Conservation (phyloP, 1,140 invertebrate genomes). For the Ctenoplectra terminalis region DNA sequence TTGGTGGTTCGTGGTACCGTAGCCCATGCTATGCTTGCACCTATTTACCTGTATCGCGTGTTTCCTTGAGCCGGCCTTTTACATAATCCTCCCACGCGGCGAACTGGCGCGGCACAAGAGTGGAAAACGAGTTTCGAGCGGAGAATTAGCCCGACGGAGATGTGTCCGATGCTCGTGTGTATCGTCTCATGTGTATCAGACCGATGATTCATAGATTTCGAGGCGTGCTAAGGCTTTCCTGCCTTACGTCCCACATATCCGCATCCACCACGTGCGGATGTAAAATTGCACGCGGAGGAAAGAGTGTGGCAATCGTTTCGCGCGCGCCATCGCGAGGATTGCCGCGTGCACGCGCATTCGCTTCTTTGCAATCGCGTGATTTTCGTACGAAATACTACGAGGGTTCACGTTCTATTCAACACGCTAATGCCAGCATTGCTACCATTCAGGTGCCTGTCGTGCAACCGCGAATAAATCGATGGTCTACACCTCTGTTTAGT, state of each 20-base stretch:
- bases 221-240: slow-evolving; percentile 54
- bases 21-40: slow-evolving; percentile 45
- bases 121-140: slow-evolving; percentile 51
- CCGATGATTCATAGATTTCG: slow-evolving; percentile 68
- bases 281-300: slow-evolving; percentile 66
- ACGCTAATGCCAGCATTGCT: slow-evolving; percentile 8
- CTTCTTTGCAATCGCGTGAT: slow-evolving; percentile 52
- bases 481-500: too few relatives aligned
- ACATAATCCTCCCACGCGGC: slow-evolving; percentile 64
- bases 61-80: slow-evolving; percentile 59
- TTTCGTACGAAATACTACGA: slow-evolving; percentile 39
- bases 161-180: slow-evolving; percentile 41
- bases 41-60: slow-evolving; percentile 55
- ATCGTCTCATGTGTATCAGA: slow-evolving; percentile 50
- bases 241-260: slow-evolving; percentile 62
- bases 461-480: slow-evolving; percentile 17
- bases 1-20: slow-evolving; percentile 48
- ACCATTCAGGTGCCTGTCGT: not conserved
- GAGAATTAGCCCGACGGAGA: slow-evolving; percentile 27
- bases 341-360: slow-evolving; percentile 28
- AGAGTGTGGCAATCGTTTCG: slow-evolving; percentile 65
- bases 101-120: slow-evolving; percentile 48
- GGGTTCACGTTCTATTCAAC: slow-evolving; percentile 23
- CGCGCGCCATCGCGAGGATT: slow-evolving; percentile 57
- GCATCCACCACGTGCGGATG: slow-evolving; percentile 59